A percentile compares a stretch with the other conserved stretches of the same genome.
These are phyloP conservation scores for Drosophila falleni DNA, from an alignment of 2,888 invertebrate genomes.

Conservation along the genomic window DNA sequence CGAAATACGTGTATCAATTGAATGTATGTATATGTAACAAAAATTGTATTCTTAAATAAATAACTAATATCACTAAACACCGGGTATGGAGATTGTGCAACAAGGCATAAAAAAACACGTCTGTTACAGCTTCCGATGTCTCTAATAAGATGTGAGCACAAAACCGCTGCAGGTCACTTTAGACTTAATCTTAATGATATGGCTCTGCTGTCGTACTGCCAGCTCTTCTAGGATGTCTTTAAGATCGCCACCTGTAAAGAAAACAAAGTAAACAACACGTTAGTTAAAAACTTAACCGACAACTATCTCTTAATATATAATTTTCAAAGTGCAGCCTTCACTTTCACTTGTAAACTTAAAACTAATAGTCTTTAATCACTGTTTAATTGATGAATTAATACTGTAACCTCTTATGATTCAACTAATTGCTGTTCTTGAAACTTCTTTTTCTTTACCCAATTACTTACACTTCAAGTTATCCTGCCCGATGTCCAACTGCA, in stretches of 20 bases:
- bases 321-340: background rate
- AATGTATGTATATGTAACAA: slow-evolving; percentile 27
- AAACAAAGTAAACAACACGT: slow-evolving; percentile 3
- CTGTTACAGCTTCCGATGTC: slow-evolving; percentile 70
- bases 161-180: slow-evolving; percentile 65
- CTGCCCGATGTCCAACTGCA: slow-evolving; percentile 39
- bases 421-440: background rate
- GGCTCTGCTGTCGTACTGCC: slow-evolving; percentile 37
- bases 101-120: slow-evolving; percentile 45
- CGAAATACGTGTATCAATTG: slow-evolving; percentile 36
- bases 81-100: slow-evolving; percentile 63
- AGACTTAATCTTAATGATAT: slow-evolving; percentile 48
- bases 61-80: slow-evolving; percentile 80
- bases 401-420: background rate
- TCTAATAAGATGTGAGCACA: slow-evolving; percentile 56
- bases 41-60: slow-evolving; percentile 55
- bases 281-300: slow-evolving; percentile 8
- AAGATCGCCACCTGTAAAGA: slow-evolving; percentile 70
- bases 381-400: background rate
- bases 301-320: background rate
- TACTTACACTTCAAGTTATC: slow-evolving; percentile 57
- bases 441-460: background rate
- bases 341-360: slow-evolving; percentile 4
- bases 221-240: slow-evolving; percentile 36
- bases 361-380: background rate